A percentile compares a stretch with the other conserved stretches of the same genome.
Conservation (phyloP, 2,888 invertebrate genomes). For the Tetheella fluctuosa region DNA sequence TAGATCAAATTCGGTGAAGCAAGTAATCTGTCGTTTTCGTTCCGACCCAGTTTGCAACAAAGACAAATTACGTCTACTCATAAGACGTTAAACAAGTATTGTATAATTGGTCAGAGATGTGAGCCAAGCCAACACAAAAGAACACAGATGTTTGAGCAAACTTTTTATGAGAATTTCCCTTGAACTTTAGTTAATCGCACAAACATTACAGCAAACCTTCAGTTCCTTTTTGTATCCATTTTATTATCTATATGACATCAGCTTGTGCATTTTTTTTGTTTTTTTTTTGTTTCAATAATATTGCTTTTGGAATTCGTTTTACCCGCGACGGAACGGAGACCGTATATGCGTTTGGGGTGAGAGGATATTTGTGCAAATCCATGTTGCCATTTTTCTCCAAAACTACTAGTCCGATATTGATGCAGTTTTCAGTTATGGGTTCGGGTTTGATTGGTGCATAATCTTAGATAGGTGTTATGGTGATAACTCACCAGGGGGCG, state of each 20-base stretch:
- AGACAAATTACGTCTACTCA: constrained; percentile 19
- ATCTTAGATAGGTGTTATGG: no score
- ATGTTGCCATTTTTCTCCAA: no score
- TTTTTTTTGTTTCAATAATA: not conserved
- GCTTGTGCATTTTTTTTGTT: not conserved
- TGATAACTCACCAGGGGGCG: no score
- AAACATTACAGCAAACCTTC: constrained; percentile 16
- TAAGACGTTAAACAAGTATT: constrained; percentile 11
- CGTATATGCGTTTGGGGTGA: no score
- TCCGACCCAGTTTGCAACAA: constrained; percentile 11
- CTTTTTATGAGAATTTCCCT: constrained; percentile 28
- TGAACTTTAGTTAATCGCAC: constrained; percentile 38
- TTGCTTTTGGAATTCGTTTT: no score
- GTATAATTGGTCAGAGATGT: constrained; percentile 12
- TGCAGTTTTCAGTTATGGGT: no score
- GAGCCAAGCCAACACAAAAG: constrained; percentile 12
- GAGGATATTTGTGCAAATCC: no score
- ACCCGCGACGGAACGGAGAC: no score
- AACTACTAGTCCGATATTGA: no score
- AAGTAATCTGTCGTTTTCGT: constrained; percentile 16
- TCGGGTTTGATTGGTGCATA: no score
- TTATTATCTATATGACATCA: not conserved
- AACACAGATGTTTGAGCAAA: constrained; percentile 20
- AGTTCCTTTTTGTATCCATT: constrained; percentile 12
- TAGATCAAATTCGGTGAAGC: constrained; percentile 44